phyloP scores from a whole-genome alignment of 2,113 vertebrate genomes.

The Periophthalmus modestus region DNA sequence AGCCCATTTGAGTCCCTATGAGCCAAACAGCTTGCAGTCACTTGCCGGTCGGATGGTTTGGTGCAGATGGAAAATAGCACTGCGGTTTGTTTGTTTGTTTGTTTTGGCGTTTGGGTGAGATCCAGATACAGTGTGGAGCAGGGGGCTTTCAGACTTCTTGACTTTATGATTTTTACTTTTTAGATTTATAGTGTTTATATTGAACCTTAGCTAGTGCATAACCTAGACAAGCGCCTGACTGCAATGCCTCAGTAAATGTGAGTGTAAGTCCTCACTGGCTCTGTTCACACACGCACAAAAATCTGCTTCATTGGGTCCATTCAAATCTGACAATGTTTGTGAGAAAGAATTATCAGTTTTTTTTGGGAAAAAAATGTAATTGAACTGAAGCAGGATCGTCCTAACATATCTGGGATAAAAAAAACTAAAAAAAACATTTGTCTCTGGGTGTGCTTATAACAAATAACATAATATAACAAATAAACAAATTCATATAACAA shows the following conservation, averaged over 20 bases:
- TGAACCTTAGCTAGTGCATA: neutral
- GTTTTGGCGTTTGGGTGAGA: constrained; percentile 49
- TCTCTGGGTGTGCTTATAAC: too few relatives aligned
- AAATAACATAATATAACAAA: too few relatives aligned
- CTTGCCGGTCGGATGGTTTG: constrained; percentile 56
- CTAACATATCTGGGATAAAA: too few relatives aligned
- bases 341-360: too few relatives aligned
- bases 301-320: too few relatives aligned
- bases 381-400: too few relatives aligned
- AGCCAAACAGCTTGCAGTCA: constrained; percentile 65
- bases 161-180: neutral
- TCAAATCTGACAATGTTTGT: too few relatives aligned
- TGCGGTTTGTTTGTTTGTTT: constrained; percentile 51
- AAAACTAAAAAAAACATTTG: too few relatives aligned
- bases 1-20: constrained; percentile 64
- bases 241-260: neutral
- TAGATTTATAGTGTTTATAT: constrained; percentile 2
- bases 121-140: constrained; percentile 34
- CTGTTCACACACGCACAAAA: too few relatives aligned
- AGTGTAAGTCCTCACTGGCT: neutral
- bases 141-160: constrained; percentile 8
- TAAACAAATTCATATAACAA: too few relatives aligned
- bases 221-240: neutral
- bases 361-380: too few relatives aligned
- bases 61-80: constrained; percentile 60